phyloP scores from a whole-genome alignment of 2,888 invertebrate species.

The Arrhopalites spinosus region DNA sequence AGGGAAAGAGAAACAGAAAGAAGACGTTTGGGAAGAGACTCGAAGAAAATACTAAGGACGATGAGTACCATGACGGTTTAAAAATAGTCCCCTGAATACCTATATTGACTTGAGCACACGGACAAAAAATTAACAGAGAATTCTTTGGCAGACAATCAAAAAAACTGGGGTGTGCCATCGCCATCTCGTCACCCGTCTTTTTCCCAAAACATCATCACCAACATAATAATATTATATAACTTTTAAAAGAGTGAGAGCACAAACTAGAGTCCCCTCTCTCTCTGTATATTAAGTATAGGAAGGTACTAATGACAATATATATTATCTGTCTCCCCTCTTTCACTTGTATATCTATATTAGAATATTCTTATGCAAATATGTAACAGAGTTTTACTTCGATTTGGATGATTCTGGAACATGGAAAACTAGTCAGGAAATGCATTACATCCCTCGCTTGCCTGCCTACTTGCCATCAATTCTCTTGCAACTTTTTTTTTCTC shows the following conservation, averaged over 20 bases:
- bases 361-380: too few relatives aligned
- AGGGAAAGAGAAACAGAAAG: slow-evolving; percentile 2
- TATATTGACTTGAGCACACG: slow-evolving; percentile 29
- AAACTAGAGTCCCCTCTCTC: not conserved
- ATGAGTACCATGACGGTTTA: slow-evolving; percentile 26
- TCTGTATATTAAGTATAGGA: too few relatives aligned
- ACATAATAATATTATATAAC: not conserved
- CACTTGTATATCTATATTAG: too few relatives aligned
- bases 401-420: too few relatives aligned
- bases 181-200: slow-evolving; percentile 31
- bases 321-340: too few relatives aligned
- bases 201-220: slow-evolving; percentile 11
- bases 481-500: too few relatives aligned
- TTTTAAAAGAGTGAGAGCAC: too few relatives aligned
- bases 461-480: too few relatives aligned
- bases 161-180: slow-evolving; percentile 38
- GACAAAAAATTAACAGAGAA: slow-evolving; percentile 30
- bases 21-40: slow-evolving; percentile 10
- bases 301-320: not conserved
- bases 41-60: not conserved
- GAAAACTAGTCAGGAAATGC: too few relatives aligned
- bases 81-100: slow-evolving; percentile 27
- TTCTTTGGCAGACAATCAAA: slow-evolving; percentile 36
- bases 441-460: too few relatives aligned
- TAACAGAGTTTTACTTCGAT: too few relatives aligned